Conservation (phyloP, 2,797 vertebrate species). For the Huso huso region DNA sequence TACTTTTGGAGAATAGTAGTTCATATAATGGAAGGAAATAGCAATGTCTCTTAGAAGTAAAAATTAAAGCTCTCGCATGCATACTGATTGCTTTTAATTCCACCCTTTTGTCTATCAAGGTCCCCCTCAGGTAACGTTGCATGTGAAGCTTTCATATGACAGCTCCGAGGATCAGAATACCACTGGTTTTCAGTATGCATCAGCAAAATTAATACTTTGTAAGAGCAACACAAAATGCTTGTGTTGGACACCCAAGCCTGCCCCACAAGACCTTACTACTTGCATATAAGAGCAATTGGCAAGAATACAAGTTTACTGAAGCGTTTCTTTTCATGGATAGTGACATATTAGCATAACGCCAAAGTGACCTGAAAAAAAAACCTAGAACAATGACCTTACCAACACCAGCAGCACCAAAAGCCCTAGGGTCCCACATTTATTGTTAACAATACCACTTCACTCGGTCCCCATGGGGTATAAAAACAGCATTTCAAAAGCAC, state of each 20-base stretch:
- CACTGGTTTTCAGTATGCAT: background rate
- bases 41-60: background rate
- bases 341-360: slow-evolving; percentile 1
- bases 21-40: background rate
- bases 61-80: background rate
- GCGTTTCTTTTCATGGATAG: background rate
- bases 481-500: no score
- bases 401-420: background rate
- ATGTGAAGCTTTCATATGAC: slow-evolving; percentile 2
- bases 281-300: background rate
- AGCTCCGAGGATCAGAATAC: background rate
- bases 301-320: background rate
- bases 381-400: slow-evolving; percentile 3
- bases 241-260: background rate
- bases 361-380: slow-evolving; percentile 5
- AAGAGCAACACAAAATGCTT: background rate
- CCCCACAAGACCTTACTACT: slow-evolving; percentile 1
- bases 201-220: slow-evolving; percentile 9
- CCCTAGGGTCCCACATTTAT: no score
- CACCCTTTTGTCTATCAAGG: slow-evolving; percentile 21
- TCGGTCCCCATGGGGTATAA: no score
- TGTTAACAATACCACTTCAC: no score
- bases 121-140: slow-evolving; percentile 24
- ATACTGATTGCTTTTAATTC: slow-evolving; percentile 20
- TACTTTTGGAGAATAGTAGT: background rate